Evolutionary conservation across 1,140 invertebrate genomes (phyloP).

Genomic region (Cepaea nemoralis): DNA sequence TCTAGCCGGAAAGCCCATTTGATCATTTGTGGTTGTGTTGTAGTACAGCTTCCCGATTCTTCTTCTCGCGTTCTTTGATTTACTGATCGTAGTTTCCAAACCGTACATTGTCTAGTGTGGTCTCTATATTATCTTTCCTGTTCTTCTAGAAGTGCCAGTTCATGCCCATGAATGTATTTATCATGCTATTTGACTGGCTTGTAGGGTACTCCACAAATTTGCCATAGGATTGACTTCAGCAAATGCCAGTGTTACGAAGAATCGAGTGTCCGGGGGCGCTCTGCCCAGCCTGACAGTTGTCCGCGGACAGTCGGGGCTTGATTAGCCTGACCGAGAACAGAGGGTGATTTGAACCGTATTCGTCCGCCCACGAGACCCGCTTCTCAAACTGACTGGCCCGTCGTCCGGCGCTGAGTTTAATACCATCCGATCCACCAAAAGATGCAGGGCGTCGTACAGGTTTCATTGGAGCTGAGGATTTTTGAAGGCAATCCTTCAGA

Average conservation of each 20-base stretch:
- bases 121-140: too few species aligned
- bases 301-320: background rate
- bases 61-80: too few species aligned
- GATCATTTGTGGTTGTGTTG: too few species aligned
- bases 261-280: background rate
- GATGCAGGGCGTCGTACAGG: background rate
- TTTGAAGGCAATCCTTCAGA: background rate
- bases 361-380: background rate
- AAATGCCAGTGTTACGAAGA: conserved; percentile 1
- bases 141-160: too few species aligned
- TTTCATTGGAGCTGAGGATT: background rate
- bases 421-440: background rate
- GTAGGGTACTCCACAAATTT: too few species aligned
- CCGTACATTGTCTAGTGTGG: too few species aligned
- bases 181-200: too few species aligned
- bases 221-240: too few species aligned
- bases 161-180: too few species aligned
- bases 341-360: background rate
- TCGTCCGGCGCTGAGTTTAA: background rate
- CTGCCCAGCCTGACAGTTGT: background rate
- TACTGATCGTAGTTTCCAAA: too few species aligned
- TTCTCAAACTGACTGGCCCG: background rate
- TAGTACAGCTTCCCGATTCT: too few species aligned
- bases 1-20: too few species aligned
- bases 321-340: background rate